Evolutionary conservation across 2,113 vertebrate genomes (phyloP), one percentile per base, ranked within the genome.

Genomic region (Pavo muticus): DNA sequence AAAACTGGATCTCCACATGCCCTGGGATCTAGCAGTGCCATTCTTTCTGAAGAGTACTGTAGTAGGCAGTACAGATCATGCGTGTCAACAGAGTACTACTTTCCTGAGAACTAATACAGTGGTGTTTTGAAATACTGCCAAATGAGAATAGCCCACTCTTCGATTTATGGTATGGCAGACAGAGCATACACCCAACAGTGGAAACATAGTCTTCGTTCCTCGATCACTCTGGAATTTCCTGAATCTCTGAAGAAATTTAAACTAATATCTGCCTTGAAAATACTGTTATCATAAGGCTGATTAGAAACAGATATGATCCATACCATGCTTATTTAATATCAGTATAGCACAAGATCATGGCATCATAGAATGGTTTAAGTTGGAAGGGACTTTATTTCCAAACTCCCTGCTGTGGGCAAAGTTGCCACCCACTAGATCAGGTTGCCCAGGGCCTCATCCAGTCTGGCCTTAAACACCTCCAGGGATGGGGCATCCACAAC

Each of bases 141-240:
- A 12, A 57, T 14, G 6, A 73, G 9, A 6, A 57, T 5, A 59
- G 0, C 0, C 10, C 6, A 27, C 1, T 6, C 1, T 87, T 80
- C 39, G 21, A 1, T 82, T 82, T 78, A 1, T 19, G 3, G 1
- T 44, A 35, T 0, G 2, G 19, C 15, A 75, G 21, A 56, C 20
- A 27, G 11, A 61, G 2, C 7, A 21, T 5, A 27, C 6, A 11
- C 4, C 6, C 45, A 59, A 54, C 10, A 4, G 29, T 20, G 6
- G 14, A 92, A 24, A 35, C 9, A 24, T 0, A 1, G 9, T 3
- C 12, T 64, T 56, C 14, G 1, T 7, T 91, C 6, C 61, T 42
- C 59, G 6, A 48, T 3, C 15, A 64, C 5, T 6, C 50, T 37
- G 27, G 6, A 14, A 50, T 56, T 72, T 56, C 7, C n/a, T 23